phyloP scores from a whole-genome alignment of 2,113 vertebrate genomes.

The Misgurnus mizolepis region DNA sequence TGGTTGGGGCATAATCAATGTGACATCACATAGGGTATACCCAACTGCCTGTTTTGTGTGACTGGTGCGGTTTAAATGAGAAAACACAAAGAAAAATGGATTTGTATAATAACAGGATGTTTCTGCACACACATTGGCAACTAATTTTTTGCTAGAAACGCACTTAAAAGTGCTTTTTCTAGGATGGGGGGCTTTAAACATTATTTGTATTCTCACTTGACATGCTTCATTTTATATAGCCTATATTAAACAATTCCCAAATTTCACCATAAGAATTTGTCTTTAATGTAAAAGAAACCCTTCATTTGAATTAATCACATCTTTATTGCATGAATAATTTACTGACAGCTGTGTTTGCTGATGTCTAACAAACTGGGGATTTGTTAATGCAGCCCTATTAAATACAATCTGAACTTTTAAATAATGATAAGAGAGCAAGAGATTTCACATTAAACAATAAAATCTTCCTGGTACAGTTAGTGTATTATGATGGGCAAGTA shows the following conservation, averaged over 20 bases:
- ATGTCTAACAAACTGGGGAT: slow-evolving; percentile 48
- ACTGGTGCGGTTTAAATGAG: no score
- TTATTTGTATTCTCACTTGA: slow-evolving; percentile 35
- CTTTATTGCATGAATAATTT: slow-evolving; percentile 61
- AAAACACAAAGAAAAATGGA: no score
- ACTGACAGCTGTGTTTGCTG: slow-evolving; percentile 48
- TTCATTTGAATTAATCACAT: slow-evolving; percentile 58
- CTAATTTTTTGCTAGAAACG: no score
- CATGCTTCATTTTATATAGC: slow-evolving; percentile 19
- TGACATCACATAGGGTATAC: no score
- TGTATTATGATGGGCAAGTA: no score
- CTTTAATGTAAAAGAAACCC: slow-evolving; percentile 51
- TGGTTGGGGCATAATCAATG: no score
- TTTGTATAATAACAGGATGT: no score
- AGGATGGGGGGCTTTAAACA: background rate
- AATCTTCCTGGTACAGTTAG: no score
- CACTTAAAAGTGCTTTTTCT: no score
- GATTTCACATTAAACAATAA: slow-evolving; percentile 22
- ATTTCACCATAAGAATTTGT: slow-evolving; percentile 40
- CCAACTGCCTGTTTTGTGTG: no score
- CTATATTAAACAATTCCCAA: slow-evolving; percentile 2
- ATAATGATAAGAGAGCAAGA: slow-evolving; percentile 37
- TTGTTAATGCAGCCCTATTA: slow-evolving; percentile 61
- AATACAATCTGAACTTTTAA: slow-evolving; percentile 47
- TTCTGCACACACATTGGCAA: no score